These are phyloP conservation scores for Drosophila insularis DNA, from an alignment of 1,140 invertebrate genomes.

Conservation along the genomic window DNA sequence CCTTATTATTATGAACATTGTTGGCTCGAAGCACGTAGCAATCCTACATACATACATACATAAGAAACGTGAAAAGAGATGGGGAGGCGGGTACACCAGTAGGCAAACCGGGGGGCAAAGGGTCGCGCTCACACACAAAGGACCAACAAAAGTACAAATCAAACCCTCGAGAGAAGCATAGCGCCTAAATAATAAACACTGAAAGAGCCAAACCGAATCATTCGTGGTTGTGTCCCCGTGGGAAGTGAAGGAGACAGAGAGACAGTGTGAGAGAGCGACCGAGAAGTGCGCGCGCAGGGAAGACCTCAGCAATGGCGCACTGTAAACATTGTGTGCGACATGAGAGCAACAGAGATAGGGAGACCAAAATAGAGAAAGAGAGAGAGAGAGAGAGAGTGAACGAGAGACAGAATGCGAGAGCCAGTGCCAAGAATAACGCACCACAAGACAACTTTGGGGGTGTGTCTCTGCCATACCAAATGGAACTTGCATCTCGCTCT, in stretches of 20 bases:
- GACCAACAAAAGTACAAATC: slow-evolving; percentile 74
- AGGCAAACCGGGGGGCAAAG: slow-evolving; percentile 8
- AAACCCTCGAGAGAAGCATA: slow-evolving; percentile 71
- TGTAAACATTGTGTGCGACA: slow-evolving; percentile 47
- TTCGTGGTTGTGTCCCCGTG: slow-evolving; percentile 1
- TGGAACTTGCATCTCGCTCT: slow-evolving; percentile 40
- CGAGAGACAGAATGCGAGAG: slow-evolving; percentile 28
- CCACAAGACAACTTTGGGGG: slow-evolving; percentile 55
- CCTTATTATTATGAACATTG: slow-evolving; percentile 80
- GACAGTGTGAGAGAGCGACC: slow-evolving; percentile 25
- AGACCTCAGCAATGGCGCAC: slow-evolving; percentile 68
- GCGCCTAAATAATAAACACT: slow-evolving; percentile 64
- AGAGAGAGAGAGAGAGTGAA: slow-evolving; percentile 2
- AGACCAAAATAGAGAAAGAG: slow-evolving; percentile 3
- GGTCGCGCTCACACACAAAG: slow-evolving; percentile 43
- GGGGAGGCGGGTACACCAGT: not conserved
- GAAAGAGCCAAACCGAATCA: slow-evolving; percentile 7
- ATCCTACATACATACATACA: slow-evolving; percentile 24
- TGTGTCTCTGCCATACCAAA: slow-evolving; percentile 49
- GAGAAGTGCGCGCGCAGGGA: slow-evolving; percentile 15
- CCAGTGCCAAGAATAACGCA: slow-evolving; percentile 11
- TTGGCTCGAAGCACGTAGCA: slow-evolving; percentile 66
- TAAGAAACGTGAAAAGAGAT: not conserved
- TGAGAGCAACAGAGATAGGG: slow-evolving; percentile 12
- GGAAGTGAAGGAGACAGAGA: not conserved